Conservation (phyloP, 2,113 vertebrate species). For the Myiozetetes cayanensis region DNA sequence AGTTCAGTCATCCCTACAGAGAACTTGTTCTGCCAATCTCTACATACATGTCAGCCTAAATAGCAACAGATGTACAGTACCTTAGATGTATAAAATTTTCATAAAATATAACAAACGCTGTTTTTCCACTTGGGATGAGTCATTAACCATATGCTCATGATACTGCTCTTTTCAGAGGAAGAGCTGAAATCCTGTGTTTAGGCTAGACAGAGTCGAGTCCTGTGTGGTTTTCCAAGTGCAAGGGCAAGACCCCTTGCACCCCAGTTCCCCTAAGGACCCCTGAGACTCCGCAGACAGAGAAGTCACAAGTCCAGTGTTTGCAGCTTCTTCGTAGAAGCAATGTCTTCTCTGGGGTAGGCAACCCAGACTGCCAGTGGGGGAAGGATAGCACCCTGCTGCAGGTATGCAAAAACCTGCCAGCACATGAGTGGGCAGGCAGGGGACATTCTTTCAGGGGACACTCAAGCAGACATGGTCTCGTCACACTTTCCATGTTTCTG, state of each 20-base stretch:
- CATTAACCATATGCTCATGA: conserved; percentile 80
- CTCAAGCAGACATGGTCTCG: background rate
- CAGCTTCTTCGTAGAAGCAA: background rate
- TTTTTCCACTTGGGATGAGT: conserved; percentile 82
- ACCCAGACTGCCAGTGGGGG: background rate
- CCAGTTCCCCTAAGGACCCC: background rate
- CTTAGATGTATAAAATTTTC: conserved; percentile 79
- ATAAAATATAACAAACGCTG: conserved; percentile 77
- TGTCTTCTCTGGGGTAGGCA: background rate
- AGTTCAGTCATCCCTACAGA: conserved; percentile 80
- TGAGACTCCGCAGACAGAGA: background rate
- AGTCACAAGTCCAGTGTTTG: background rate
- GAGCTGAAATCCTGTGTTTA: conserved; percentile 54
- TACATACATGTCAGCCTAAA: conserved; percentile 83
- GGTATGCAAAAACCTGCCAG: background rate
- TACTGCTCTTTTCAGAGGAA: conserved; percentile 60
- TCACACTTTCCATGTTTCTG: background rate
- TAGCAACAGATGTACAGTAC: conserved; percentile 81
- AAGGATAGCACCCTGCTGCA: background rate
- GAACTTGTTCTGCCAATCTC: conserved; percentile 80
- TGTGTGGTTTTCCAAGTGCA: background rate
- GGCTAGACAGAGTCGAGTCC: background rate
- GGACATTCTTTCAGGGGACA: background rate
- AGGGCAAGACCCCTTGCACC: background rate
- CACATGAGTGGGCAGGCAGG: fast-evolving